A percentile compares a stretch with the other conserved stretches of the same genome.
Evolutionary conservation across 2,797 vertebrate species (phyloP).

Genomic region (Pteronotus mesoamericanus): DNA sequence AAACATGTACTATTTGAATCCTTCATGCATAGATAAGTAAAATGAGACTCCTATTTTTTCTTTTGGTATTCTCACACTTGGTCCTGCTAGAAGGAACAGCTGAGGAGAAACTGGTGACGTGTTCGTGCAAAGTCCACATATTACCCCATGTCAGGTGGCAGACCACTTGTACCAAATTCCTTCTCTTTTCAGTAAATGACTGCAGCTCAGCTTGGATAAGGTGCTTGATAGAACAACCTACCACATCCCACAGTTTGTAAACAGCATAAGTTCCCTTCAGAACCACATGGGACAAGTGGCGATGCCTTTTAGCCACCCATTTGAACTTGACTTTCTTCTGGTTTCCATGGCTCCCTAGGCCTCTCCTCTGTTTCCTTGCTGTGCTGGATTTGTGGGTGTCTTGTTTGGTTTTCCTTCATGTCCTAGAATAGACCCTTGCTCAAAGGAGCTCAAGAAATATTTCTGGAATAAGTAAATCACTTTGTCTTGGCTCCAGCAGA

Average conservation of each 20-base stretch:
- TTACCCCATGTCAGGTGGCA: not conserved
- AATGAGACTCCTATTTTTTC: not conserved
- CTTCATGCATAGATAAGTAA: not conserved
- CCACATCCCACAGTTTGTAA: not conserved
- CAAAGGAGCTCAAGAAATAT: not conserved
- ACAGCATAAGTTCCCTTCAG: not conserved
- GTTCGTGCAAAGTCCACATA: not conserved
- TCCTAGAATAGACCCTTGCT: not conserved
- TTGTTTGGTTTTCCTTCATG: not conserved
- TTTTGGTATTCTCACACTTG: not conserved
- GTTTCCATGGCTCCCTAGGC: not conserved
- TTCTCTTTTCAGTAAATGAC: not conserved
- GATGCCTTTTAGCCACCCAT: not conserved
- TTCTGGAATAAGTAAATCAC: constrained; percentile 20
- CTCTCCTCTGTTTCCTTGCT: not conserved
- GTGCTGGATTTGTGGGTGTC: not conserved
- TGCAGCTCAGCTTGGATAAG: not conserved
- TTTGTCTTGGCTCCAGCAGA: constrained; percentile 16
- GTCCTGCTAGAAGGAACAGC: not conserved
- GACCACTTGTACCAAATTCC: not conserved
- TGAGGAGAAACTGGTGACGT: not conserved
- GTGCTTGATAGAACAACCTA: not conserved
- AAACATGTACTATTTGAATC: not conserved
- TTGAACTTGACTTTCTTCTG: not conserved
- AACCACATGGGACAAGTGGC: not conserved